A percentile compares a stretch with the other conserved stretches of the same genome.
Conservation (phyloP, 2,888 invertebrate species). For the Dilophus febrilis region DNA sequence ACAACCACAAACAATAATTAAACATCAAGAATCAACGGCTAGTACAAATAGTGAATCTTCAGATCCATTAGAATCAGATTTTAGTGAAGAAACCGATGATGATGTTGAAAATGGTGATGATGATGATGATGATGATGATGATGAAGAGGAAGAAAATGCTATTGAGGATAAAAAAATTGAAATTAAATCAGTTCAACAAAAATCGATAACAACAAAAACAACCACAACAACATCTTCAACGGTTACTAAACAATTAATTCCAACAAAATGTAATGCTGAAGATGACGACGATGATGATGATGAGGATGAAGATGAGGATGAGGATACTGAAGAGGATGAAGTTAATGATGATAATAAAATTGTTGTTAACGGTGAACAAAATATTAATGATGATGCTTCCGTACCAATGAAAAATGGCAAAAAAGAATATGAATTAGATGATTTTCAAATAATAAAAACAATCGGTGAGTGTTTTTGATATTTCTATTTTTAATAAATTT, state of each 20-base stretch:
- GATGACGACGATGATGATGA: constrained; percentile 23
- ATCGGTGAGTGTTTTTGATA: constrained; percentile 80
- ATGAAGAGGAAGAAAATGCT: constrained; percentile 17
- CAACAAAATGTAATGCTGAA: constrained; percentile 9
- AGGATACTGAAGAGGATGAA: constrained; percentile 3
- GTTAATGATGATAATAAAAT: neutral
- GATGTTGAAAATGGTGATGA: constrained; percentile 12
- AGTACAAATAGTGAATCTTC: constrained; percentile 20
- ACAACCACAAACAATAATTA: too few relatives aligned
- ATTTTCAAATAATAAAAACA: constrained; percentile 72
- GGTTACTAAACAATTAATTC: too few relatives aligned
- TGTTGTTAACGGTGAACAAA: too few relatives aligned
- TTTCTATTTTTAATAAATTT: too few relatives aligned
- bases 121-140: constrained; percentile 16
- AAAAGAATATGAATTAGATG: constrained; percentile 54
- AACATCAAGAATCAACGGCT: too few relatives aligned
- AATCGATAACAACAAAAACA: neutral
- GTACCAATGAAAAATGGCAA: constrained; percentile 16
- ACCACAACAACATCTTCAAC: neutral
- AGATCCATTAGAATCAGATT: constrained; percentile 28
- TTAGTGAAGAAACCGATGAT: constrained; percentile 20
- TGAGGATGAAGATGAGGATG: constrained; percentile 16
- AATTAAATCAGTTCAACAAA: constrained; percentile 4
- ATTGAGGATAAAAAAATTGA: constrained; percentile 17
- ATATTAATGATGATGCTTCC: constrained; percentile 14